phyloP scores from a whole-genome alignment of 2,797 vertebrate species.

The Xerus rutilus region DNA sequence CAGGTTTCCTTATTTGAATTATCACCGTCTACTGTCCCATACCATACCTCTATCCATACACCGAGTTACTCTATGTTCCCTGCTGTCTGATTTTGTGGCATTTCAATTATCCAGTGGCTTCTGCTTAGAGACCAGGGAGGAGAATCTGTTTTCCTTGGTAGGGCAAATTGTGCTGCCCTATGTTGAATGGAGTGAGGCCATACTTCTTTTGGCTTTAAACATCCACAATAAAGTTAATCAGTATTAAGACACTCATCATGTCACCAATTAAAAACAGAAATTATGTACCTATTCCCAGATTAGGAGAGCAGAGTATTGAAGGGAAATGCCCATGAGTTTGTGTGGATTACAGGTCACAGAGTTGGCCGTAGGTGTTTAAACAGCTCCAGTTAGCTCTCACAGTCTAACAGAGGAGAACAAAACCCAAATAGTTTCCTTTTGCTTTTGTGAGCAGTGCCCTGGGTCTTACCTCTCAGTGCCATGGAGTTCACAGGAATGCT shows the following conservation, averaged over 20 bases:
- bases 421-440: neutral
- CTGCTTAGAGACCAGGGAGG: neutral
- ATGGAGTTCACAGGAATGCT: conserved; percentile 86
- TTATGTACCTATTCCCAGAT: conserved; percentile 86
- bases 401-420: neutral
- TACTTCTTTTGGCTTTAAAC: neutral
- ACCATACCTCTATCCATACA: too few species aligned
- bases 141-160: neutral
- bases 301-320: conserved; percentile 90
- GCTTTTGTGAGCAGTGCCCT: neutral
- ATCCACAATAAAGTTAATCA: neutral
- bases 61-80: neutral
- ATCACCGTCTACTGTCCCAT: neutral
- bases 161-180: neutral
- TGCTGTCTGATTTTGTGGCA: neutral
- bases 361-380: conserved; percentile 81
- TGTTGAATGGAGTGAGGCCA: neutral
- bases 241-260: neutral
- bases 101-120: neutral
- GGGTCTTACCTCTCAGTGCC: conserved; percentile 87
- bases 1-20: neutral
- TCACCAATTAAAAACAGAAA: neutral
- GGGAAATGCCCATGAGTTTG: conserved; percentile 89
- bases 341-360: conserved; percentile 92
- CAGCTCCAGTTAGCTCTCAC: neutral